Evolutionary conservation across 2,113 vertebrate species (phyloP).

Genomic region (Vulpes vulpes): DNA sequence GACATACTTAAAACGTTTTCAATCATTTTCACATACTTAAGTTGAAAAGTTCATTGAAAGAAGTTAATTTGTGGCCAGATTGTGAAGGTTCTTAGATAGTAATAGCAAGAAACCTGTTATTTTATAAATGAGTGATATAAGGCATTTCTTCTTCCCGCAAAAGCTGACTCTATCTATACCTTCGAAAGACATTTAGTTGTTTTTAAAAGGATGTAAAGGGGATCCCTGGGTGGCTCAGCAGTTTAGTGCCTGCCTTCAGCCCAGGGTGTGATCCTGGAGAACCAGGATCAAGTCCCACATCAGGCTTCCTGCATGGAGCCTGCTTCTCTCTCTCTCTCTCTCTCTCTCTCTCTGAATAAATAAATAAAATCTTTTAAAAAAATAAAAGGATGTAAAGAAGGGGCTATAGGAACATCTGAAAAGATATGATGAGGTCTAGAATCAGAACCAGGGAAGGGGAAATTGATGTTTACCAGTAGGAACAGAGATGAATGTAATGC

Average conservation of each 20-base stretch:
- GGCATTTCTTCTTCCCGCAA: not conserved
- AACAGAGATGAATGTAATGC: not conserved
- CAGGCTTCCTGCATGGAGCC: too few species aligned
- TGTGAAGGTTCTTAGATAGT: not conserved
- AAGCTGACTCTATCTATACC: not conserved
- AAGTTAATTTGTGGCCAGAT: not conserved
- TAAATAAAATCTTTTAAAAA: too few species aligned
- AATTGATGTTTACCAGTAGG: not conserved
- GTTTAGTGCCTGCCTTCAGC: too few species aligned
- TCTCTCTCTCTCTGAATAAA: too few species aligned
- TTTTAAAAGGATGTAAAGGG: not conserved
- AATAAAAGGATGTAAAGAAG: not conserved
- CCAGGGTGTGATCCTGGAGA: too few species aligned
- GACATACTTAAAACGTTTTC: not conserved
- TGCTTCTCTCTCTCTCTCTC: too few species aligned
- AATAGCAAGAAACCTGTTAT: not conserved
- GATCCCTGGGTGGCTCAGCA: too few species aligned
- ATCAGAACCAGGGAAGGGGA: not conserved
- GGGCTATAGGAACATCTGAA: not conserved
- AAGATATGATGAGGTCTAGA: not conserved
- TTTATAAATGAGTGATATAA: constrained; percentile 8
- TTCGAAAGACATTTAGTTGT: not conserved
- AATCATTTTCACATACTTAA: constrained; percentile 39
- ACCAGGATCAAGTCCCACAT: too few species aligned
- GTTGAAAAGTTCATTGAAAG: constrained; percentile 30